These are phyloP conservation scores for Cheiracanthium punctorium DNA, from an alignment of 2,888 invertebrate species.

Conservation along the genomic window DNA sequence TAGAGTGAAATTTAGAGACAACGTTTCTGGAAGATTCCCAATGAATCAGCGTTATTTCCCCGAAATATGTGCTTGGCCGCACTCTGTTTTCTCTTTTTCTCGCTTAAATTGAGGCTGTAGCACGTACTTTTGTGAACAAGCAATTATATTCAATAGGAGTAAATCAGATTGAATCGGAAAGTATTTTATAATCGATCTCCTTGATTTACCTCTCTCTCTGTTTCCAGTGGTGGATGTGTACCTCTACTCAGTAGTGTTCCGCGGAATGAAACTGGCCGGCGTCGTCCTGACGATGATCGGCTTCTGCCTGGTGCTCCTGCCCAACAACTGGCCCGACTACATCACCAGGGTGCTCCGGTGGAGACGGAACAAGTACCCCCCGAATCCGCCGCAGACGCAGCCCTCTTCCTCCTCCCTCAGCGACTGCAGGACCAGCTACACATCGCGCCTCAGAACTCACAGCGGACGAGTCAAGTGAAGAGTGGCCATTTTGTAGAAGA, in stretches of 20 bases:
- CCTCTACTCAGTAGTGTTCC: constrained; percentile 89
- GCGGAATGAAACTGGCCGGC: constrained; percentile 96
- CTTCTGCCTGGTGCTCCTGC: constrained; percentile 94
- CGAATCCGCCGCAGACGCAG: constrained; percentile 40
- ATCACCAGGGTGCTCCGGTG: constrained; percentile 88
- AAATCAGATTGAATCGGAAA: no score
- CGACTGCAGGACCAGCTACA: constrained; percentile 90
- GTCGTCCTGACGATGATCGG: constrained; percentile 92
- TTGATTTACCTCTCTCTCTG: constrained; percentile 8
- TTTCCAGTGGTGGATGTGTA: constrained; percentile 88
- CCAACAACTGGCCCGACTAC: constrained; percentile 97
- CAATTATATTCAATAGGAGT: no score
- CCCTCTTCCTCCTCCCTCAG: constrained; percentile 79
- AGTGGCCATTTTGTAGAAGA: neutral
- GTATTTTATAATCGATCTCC: no score
- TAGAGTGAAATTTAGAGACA: no score
- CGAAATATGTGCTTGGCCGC: no score
- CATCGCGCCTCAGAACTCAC: constrained; percentile 92
- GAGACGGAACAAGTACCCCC: constrained; percentile 69
- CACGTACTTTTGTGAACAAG: no score
- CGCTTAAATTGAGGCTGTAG: no score
- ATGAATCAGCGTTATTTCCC: no score
- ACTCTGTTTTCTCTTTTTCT: no score
- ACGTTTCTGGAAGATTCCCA: no score
- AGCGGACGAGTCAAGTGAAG: constrained; percentile 94